Evolutionary conservation across 2,888 invertebrate species (phyloP), one percentile per base, ranked within the genome.

Genomic region (Ceramica pisi): DNA sequence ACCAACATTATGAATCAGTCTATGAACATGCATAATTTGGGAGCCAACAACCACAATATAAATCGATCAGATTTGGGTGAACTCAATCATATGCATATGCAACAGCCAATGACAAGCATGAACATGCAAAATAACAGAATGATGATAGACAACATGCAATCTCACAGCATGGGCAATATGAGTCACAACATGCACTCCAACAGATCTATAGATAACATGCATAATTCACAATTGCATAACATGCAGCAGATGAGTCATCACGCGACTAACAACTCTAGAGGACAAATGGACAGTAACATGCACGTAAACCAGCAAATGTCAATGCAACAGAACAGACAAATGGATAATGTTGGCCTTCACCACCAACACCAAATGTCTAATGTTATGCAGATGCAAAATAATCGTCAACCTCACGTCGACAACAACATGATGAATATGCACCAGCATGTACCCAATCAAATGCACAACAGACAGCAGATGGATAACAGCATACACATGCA

Each of bases 241-340:
- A 94, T 95, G 92, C 95, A 94, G 72, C 95, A 95, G 85, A 93
- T 95, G 88, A 94, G 92, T 87, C 95, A 95, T 80, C 95, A 95
- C 72, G 90, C 94, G 78, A 92, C 87, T 74, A 93, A 90, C 70
- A 92, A 87, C 62, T 90, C 86, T 50, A 85, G 95, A 63, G 88
- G 92, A 44, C 94, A 94, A 77, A 91, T 95, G 69, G 95, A 95
- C 35, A 93, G 89, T 75, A 94, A 90, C 69, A 93, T 95, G 91
- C 95, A 95, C 84, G 90, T 93, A 16, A 95, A 93, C 83, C 95
- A 94, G 82, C 95, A 94, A 87, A 91, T 95, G 89, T 84, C 92
- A 2, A 91, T 95, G 89, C 94, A 93, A 85, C 94, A 94, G 84
- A 94, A 93, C 75, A 92, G 96, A 82, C 94, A 92, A 82, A 91